Base-by-base conservation (phyloP, 1,140 invertebrate genomes). In the Ostrea denselamellosa region DNA sequence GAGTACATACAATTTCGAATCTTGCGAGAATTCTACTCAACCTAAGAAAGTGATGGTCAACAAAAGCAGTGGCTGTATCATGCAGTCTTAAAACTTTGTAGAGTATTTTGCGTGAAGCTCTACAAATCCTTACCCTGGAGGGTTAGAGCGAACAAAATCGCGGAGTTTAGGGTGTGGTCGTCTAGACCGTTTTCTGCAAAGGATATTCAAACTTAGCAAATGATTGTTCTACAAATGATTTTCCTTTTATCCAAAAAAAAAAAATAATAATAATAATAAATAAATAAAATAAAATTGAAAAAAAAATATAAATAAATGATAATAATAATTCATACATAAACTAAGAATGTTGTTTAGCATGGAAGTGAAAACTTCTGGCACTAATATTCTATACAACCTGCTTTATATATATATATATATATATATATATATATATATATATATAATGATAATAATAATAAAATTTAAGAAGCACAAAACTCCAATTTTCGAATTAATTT, bases 141-240 rank as follows among this genome's bases (percentile, higher is more conserved):
- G 68, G 68, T 77, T 77, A 28, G 68, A 77, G 9, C 25, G 68
- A 77, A 77, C 22, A 17, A 77, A 77, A 77, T 77, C 68, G 68
- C 68, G 68, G 12, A 77, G 68, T 77, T 77, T 77, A 28, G 68
- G 68, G 28, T 77, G 68, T 77, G 68, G 68, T 77, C 68, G 25
- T 77, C 68, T 77, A 25, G 68, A 77, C 68, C 68, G 22, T 77
- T 77, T 77, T 77, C 68, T 77, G 68, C 28, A 77, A 77, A 34
- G 34, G 25, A 77, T 77, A 77, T 77, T 77, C 17, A 25, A 77
- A 68, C 65, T 68, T 25, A 68, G 65, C 10, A n/a, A 68, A 65
- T 10, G 19, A 25, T 12, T 34, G 68, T 28, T 10, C 10, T 28
- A 22, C 28, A 14, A 34, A 34, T 34, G 22, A 0, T 77, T 25